These are phyloP conservation scores for Etheostoma cragini DNA, from an alignment of 2,113 vertebrate genomes.

Conservation along the genomic window DNA sequence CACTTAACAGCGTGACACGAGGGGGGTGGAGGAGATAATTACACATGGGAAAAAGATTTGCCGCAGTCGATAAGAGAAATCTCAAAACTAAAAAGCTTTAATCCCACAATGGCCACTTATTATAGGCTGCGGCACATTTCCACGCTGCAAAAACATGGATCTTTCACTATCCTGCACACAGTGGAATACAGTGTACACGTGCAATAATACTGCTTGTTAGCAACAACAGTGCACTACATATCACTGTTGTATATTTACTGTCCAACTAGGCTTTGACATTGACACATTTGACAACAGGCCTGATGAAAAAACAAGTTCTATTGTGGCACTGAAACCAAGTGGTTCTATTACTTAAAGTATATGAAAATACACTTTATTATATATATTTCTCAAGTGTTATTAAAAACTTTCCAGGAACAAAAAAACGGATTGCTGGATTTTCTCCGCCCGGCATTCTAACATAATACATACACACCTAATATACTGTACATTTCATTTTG, in stretches of 20 bases:
- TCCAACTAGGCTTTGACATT: background rate
- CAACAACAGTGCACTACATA: background rate
- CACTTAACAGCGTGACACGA: conserved; percentile 9
- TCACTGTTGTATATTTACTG: background rate
- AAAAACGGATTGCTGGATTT: conserved; percentile 12
- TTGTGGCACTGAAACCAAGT: conserved; percentile 30
- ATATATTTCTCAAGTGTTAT: conserved; percentile 16
- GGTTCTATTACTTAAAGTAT: conserved; percentile 33
- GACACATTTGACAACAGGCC: conserved; percentile 26
- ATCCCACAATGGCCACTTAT: conserved; percentile 49
- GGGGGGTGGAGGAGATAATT: conserved; percentile 22
- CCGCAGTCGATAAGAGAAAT: conserved; percentile 52
- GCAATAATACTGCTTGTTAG: background rate
- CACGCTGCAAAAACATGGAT: background rate
- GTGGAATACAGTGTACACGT: background rate
- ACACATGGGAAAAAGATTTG: conserved; percentile 18
- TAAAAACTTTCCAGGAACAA: conserved; percentile 60
- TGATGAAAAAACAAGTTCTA: conserved; percentile 40
- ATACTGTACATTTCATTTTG: conserved; percentile 7
- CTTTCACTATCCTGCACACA: background rate
- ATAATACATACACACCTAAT: conserved; percentile 7
- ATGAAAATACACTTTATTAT: too few relatives aligned
- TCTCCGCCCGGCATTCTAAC: background rate
- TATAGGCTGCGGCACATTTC: conserved; percentile 28
- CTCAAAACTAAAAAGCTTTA: conserved; percentile 27